phyloP scores from a whole-genome alignment of 2,113 vertebrate genomes.

The Rafetus swinhoei region DNA sequence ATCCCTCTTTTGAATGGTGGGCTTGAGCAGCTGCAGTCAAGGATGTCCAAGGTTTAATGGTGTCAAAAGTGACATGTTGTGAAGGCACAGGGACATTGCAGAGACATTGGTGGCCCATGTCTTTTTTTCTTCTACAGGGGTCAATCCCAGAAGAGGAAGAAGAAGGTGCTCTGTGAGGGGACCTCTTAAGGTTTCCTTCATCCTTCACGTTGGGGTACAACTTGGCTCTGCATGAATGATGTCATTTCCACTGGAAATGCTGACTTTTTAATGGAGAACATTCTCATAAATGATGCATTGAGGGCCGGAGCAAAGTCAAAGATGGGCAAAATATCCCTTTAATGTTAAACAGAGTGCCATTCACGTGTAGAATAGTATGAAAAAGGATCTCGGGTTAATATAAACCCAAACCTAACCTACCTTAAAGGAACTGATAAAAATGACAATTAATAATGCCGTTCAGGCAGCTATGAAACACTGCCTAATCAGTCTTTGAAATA shows the following conservation, averaged over 20 bases:
- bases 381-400: neutral
- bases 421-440: neutral
- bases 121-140: neutral
- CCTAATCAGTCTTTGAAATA: neutral
- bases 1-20: neutral
- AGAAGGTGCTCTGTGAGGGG: neutral
- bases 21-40: accelerated
- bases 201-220: neutral
- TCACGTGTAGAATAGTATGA: neutral
- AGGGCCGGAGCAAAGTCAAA: neutral
- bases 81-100: neutral
- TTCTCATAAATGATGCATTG: neutral
- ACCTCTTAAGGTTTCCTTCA: neutral
- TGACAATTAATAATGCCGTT: neutral
- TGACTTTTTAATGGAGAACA: neutral
- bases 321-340: neutral
- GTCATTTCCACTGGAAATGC: neutral
- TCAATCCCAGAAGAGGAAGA: neutral
- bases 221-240: neutral
- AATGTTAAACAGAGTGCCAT: neutral
- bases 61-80: neutral
- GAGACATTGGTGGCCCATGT: neutral
- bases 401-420: neutral
- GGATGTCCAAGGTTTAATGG: accelerated
- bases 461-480: neutral